phyloP scores from a whole-genome alignment of 1,140 invertebrate genomes.

The Asobara japonica region DNA sequence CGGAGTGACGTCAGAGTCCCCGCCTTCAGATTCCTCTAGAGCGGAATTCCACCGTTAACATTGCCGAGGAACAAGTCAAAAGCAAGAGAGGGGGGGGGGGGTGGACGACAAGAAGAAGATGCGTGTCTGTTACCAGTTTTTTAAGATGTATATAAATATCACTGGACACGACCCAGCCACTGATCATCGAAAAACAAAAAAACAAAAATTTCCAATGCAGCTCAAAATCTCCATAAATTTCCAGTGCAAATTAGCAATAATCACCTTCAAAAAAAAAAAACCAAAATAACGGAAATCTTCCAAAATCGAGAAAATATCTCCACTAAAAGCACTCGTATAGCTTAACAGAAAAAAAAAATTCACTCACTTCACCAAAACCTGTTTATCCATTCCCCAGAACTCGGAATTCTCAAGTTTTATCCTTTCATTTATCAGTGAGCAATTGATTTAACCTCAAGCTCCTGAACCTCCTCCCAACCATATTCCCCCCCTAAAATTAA shows the following conservation, averaged over 20 bases:
- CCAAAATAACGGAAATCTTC: not conserved
- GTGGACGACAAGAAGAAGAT: not conserved
- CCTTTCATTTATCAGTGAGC: not conserved
- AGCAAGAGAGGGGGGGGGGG: not conserved
- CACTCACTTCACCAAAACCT: constrained; percentile 29
- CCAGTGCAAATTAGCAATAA: not conserved
- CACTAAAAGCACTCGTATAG: constrained; percentile 20
- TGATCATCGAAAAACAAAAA: not conserved
- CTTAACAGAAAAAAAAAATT: not conserved
- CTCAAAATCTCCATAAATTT: not conserved
- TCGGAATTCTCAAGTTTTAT: constrained; percentile 9
- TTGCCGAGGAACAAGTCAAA: constrained; percentile 39
- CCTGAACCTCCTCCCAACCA: not conserved
- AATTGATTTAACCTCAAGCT: not conserved
- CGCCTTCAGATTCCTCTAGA: constrained; percentile 74
- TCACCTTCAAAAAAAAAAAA: not conserved
- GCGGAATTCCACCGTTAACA: constrained; percentile 76
- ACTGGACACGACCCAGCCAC: constrained; percentile 19
- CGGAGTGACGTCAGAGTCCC: constrained; percentile 78
- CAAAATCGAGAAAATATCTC: not conserved
- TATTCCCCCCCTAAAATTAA: not conserved
- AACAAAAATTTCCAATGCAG: not conserved
- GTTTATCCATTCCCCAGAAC: not conserved
- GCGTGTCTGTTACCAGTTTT: constrained; percentile 13
- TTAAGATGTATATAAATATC: constrained; percentile 16